Base-by-base conservation (phyloP, 2,797 vertebrate genomes). In the Lindbergichthys nudifrons region DNA sequence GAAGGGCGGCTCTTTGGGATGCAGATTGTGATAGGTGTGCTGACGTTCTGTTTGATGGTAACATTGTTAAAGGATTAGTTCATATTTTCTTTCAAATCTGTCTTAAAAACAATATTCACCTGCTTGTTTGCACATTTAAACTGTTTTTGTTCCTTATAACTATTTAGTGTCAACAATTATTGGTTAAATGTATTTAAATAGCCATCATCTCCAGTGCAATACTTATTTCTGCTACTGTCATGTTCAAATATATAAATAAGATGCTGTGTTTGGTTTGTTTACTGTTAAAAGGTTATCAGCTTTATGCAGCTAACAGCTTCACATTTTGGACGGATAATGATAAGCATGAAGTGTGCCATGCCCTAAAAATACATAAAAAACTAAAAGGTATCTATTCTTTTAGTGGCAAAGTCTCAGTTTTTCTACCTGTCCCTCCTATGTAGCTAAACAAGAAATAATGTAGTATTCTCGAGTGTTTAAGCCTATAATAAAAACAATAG, bases 11-110 rank as follows among this genome's bases (percentile, higher is more conserved):
- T 16, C 57, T 53, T 54, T 65, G 50, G 65, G 54, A 76, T 64
- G 65, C 54, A 62, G 23, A 67, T 50, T 56, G 56, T 54, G 62
- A 39, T 58, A 73, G 62, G 60, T 71, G 48, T 61, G 70, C 67
- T 68, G 63, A 57, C 66, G 19, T 56, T 13, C 18, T 56, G 10
- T 43, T 15, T n/a, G 42, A 45, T 46, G 26, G 48, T 39, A 21
- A 8, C n/a, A 18, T 1, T 9, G 46, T 52, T 62, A 13, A 63
- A 64, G 21, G 19, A 60, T 3, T 19, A 13, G 58, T 53, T 65
- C 8, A 30, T 9, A 23, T 10, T 26, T 70, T 63, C 12, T 60
- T 19, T 26, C 32, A 36, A 36, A 36, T 36, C 13, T 2, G 19
- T 23, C 47, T 45, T 12, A 18, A 3, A 45, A 57, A 47, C 39